Percentiles rank a stretch among this genome's conserved stretches.
These are phyloP conservation scores for Polydrusus cervinus DNA, from an alignment of 2,888 invertebrate species.

Conservation along the genomic window DNA sequence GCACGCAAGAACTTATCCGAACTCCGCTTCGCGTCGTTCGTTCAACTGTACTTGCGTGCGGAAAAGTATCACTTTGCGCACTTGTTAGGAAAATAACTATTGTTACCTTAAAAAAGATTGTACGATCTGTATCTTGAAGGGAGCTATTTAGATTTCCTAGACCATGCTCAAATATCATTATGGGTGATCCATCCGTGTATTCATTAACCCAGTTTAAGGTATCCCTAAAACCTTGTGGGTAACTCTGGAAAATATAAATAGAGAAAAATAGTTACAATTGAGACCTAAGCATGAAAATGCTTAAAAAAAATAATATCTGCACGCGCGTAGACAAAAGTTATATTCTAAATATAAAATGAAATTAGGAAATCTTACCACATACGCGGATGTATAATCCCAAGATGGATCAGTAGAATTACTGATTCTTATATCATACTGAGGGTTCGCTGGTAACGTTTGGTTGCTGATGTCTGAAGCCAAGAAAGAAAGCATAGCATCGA, in stretches of 20 bases:
- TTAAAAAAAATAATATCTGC: too few species aligned
- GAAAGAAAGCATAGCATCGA: conserved; percentile 73
- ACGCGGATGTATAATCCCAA: neutral
- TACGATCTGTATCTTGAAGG: neutral
- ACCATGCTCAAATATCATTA: conserved; percentile 1
- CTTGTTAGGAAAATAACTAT: neutral
- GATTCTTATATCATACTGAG: neutral
- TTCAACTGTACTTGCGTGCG: too few species aligned
- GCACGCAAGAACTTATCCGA: too few species aligned
- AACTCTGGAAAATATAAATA: neutral
- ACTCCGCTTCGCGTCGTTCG: too few species aligned
- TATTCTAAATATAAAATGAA: too few species aligned
- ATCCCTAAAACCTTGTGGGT: conserved; percentile 7
- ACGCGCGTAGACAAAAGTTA: too few species aligned
- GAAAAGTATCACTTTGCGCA: too few species aligned
- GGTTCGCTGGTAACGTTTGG: conserved; percentile 1
- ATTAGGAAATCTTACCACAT: conserved; percentile 7
- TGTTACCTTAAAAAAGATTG: neutral
- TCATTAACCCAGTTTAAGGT: neutral
- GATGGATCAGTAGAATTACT: conserved; percentile 3
- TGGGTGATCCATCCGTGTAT: neutral
- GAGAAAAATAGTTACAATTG: neutral
- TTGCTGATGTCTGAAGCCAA: neutral
- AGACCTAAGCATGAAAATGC: too few species aligned
- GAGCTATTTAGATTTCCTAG: neutral